phyloP scores from a whole-genome alignment of 1,140 invertebrate species.

The Cydia amplana region DNA sequence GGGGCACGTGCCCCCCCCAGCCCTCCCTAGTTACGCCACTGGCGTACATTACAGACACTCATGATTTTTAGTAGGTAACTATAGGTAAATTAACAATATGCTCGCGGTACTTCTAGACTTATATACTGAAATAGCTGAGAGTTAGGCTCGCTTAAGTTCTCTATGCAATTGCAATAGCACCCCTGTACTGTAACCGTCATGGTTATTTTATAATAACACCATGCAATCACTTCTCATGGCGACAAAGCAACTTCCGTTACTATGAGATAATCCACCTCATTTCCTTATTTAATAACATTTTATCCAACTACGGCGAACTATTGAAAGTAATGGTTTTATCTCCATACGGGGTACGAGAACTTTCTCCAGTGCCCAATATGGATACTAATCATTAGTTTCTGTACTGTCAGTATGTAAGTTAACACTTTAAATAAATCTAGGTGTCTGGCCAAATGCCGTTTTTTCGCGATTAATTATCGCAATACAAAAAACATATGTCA shows the following conservation, averaged over 20 bases:
- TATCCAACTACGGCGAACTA: slow-evolving; percentile 24
- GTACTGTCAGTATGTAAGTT: not conserved
- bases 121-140: too few relatives aligned
- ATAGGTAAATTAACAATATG: too few relatives aligned
- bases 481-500: not conserved
- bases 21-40: too few relatives aligned
- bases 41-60: too few relatives aligned
- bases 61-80: too few relatives aligned
- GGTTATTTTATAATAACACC: slow-evolving; percentile 14
- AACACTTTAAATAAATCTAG: not conserved
- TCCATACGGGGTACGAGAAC: slow-evolving; percentile 14
- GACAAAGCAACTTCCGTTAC: slow-evolving; percentile 17
- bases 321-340: slow-evolving; percentile 27
- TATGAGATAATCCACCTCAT: slow-evolving; percentile 28
- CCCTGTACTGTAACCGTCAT: slow-evolving; percentile 5
- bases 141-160: not conserved
- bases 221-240: slow-evolving; percentile 27
- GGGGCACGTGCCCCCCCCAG: too few relatives aligned
- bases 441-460: not conserved
- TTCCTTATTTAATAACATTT: slow-evolving; percentile 29
- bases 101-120: too few relatives aligned
- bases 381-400: slow-evolving; percentile 7
- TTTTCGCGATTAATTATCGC: not conserved
- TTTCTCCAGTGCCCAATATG: slow-evolving; percentile 13
- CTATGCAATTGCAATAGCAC: not conserved